Evolutionary conservation across 2,888 invertebrate species (phyloP).

Genomic region (Scaeva pyrastri): DNA sequence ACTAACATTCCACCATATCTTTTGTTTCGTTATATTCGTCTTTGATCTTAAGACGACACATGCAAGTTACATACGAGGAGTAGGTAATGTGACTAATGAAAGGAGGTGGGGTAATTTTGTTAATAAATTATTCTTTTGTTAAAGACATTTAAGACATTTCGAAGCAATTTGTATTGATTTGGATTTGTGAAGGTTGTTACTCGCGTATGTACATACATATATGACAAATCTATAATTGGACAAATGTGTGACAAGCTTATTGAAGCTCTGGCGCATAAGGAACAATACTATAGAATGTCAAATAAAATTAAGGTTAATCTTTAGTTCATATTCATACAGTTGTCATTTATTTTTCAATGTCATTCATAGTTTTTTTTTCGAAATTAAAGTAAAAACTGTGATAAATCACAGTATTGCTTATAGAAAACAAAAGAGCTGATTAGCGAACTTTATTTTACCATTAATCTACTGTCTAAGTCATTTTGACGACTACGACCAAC

Average conservation of each 20-base stretch:
- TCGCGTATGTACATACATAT: background rate
- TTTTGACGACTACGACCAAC: too few relatives aligned
- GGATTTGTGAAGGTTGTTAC: slow-evolving; percentile 41
- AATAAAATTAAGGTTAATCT: slow-evolving; percentile 60
- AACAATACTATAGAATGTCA: slow-evolving; percentile 18
- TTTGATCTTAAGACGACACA: slow-evolving; percentile 20
- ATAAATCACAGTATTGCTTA: background rate
- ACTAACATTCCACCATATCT: slow-evolving; percentile 39
- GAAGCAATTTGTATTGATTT: slow-evolving; percentile 20
- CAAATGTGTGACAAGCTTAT: slow-evolving; percentile 61
- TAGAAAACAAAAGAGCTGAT: slow-evolving; percentile 61
- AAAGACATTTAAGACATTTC: slow-evolving; percentile 6
- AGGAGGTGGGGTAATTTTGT: slow-evolving; percentile 23
- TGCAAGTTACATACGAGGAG: too few relatives aligned
- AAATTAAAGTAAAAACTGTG: slow-evolving; percentile 1
- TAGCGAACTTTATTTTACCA: slow-evolving; percentile 28
- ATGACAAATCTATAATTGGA: slow-evolving; percentile 55
- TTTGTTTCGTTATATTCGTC: background rate
- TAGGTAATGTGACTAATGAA: slow-evolving; percentile 21
- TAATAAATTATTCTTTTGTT: slow-evolving; percentile 23
- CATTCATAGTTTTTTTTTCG: slow-evolving; percentile 22
- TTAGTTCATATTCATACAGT: background rate
- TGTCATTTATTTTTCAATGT: background rate
- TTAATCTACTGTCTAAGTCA: background rate
- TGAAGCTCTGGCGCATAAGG: slow-evolving; percentile 26